Percentiles rank a stretch among this genome's conserved stretches.
These are phyloP conservation scores for Pseudanteris insignis DNA, from an alignment of 2,888 invertebrate genomes.

Conservation along the genomic window DNA sequence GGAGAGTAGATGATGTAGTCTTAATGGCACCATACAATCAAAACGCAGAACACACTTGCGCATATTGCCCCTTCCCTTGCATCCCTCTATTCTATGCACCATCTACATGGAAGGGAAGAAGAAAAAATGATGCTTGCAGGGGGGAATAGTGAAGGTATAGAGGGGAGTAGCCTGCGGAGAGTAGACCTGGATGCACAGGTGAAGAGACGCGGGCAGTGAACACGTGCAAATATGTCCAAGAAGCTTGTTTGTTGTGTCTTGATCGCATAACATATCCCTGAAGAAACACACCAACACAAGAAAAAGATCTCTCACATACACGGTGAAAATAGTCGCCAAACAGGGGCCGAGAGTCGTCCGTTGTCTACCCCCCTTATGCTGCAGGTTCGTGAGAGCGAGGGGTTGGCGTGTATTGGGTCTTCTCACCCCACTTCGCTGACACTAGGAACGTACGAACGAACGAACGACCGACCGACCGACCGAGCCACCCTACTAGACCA, in stretches of 20 bases:
- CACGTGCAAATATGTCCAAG: constrained; percentile 31
- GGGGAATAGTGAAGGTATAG: constrained; percentile 40
- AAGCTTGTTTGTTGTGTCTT: constrained; percentile 27
- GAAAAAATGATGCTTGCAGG: constrained; percentile 57
- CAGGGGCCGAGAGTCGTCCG: constrained; percentile 41
- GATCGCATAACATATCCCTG: constrained; percentile 4
- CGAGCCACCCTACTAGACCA: constrained; percentile 50
- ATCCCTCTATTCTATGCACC: constrained; percentile 12
- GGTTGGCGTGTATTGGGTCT: constrained; percentile 57
- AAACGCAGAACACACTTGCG: neutral
- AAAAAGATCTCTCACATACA: constrained; percentile 8
- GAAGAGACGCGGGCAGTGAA: constrained; percentile 3
- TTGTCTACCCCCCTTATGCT: constrained; percentile 56
- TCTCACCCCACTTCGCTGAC: constrained; percentile 63
- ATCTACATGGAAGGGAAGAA: constrained; percentile 29
- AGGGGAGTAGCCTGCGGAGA: constrained; percentile 51
- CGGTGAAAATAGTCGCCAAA: constrained; percentile 30
- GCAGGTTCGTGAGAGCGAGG: constrained; percentile 58
- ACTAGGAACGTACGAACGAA: constrained; percentile 42
- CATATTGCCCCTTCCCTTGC: constrained; percentile 7
- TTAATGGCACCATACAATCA: constrained; percentile 8
- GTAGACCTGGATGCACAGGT: constrained; percentile 10
- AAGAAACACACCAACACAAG: constrained; percentile 15
- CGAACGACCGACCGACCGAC: constrained; percentile 26
- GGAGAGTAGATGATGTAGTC: constrained; percentile 4